Evolutionary conservation across 2,888 invertebrate species (phyloP).

Genomic region (Spodoptera exigua): DNA sequence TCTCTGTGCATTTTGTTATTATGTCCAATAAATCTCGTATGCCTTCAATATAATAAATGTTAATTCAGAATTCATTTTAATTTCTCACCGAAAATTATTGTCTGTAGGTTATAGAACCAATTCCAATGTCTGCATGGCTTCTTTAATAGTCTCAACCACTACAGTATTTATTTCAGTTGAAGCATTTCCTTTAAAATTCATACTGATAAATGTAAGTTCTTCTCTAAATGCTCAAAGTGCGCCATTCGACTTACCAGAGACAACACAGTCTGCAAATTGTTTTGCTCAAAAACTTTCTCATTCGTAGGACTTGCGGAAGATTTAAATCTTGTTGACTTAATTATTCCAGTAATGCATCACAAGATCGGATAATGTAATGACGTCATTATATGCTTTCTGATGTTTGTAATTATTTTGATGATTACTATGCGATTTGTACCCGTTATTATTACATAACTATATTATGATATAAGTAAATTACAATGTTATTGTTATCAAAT

Average conservation of each 20-base stretch:
- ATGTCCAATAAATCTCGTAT: not conserved
- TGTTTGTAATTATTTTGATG: constrained; percentile 6
- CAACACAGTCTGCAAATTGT: constrained; percentile 39
- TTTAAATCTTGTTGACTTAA: constrained; percentile 28
- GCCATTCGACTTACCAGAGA: constrained; percentile 24
- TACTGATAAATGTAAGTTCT: constrained; percentile 51
- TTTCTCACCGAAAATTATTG: constrained; percentile 24
- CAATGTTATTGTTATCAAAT: no score
- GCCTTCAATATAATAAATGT: not conserved
- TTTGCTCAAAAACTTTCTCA: constrained; percentile 39
- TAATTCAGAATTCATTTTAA: not conserved
- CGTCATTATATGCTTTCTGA: constrained; percentile 19
- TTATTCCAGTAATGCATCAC: constrained; percentile 18
- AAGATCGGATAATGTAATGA: constrained; percentile 17
- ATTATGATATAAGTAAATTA: no score
- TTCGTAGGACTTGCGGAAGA: constrained; percentile 14
- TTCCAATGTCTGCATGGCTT: constrained; percentile 16
- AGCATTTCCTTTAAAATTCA: constrained; percentile 48
- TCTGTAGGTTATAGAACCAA: constrained; percentile 8
- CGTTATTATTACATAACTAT: not conserved
- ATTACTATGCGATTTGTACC: constrained; percentile 2
- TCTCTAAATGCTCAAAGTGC: constrained; percentile 46
- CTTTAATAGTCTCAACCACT: constrained; percentile 39
- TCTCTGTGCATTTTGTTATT: constrained; percentile 4
- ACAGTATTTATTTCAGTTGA: constrained; percentile 52